Base-by-base conservation (phyloP, 2,888 invertebrate species). In the Leptogaster cylindrica region DNA sequence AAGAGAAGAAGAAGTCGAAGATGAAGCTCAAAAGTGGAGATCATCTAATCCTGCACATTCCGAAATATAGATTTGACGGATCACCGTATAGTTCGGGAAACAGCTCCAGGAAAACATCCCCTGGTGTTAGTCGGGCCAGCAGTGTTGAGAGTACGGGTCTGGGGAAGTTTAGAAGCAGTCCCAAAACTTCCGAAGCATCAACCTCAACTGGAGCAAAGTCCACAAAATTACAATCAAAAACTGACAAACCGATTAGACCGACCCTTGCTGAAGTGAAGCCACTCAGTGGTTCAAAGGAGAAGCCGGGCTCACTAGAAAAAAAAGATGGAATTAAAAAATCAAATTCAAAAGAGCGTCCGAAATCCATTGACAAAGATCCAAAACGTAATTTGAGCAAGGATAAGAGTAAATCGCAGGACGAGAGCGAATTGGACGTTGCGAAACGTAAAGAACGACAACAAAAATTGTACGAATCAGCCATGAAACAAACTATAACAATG, bases 361-460 rank as follows among this genome's bases (percentile, higher is more conserved):
- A 87, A 73, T 88, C 89, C 0, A 80, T 89, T 67, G 89, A 89
- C 74, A 86, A 85, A 79, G 87, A 71, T 80, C 81, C 12, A 75
- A 80, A 68, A 7, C 77, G 79, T 8, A 74, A 76, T 1, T 68
- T 80, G 8, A 79, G 77, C 68, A 78, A 77, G 61, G 89, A 89
- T 77, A 83, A 89, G 70, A 86, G 88, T 3, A 89, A 87, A 75
- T 89, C 89, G 1, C 88, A 88, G 77, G 89, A 89, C 76, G 89
- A 89, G 71, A 88, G 87, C 70, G 89, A 89, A 73, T 86, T 88
- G 0, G 89, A 89, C 77, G 76, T 79, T 27, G 88, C 86, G 1
- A 89, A 89, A 76, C 85, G 90, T 50, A 88, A 89, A 77, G 89
- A 89, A 74, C 86, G 89, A 71, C 90, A 90, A 74, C 90, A 90